Evolutionary conservation across 2,797 vertebrate genomes (phyloP).

Genomic region (Amazona finschi): DNA sequence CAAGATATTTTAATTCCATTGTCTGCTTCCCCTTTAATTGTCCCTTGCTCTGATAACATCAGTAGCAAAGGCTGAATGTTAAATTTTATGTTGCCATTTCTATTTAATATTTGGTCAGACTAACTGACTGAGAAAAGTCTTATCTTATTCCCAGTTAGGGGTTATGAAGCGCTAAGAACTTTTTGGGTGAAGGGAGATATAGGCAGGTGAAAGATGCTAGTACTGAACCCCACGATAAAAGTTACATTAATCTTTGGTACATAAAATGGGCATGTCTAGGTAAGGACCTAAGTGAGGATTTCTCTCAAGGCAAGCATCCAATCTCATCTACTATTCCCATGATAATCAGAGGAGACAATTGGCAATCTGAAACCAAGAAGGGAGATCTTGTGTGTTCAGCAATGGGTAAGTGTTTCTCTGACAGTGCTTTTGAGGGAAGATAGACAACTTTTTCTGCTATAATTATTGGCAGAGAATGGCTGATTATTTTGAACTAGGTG

Average conservation of each 20-base stretch:
- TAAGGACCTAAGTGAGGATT: background rate
- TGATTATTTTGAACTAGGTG: background rate
- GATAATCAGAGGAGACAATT: background rate
- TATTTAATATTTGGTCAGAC: background rate
- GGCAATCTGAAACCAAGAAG: background rate
- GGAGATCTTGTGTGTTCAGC: background rate
- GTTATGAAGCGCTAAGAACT: background rate
- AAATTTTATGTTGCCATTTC: background rate
- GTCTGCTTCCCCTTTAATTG: background rate
- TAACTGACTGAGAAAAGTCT: background rate
- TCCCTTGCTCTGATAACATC: background rate
- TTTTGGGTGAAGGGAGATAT: background rate
- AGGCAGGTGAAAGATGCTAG: background rate
- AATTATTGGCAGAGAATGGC: background rate
- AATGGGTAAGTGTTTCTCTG: background rate
- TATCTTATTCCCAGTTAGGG: background rate
- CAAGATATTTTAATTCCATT: background rate
- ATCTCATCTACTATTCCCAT: background rate
- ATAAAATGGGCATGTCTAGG: background rate
- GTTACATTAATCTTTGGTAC: background rate
- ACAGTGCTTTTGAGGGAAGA: background rate
- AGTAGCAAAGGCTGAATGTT: background rate
- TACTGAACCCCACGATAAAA: background rate
- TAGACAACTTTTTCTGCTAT: background rate
- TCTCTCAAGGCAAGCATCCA: background rate